These are phyloP conservation scores for Zaprionus gabonicus DNA, from an alignment of 1,140 invertebrate species.

Conservation along the genomic window DNA sequence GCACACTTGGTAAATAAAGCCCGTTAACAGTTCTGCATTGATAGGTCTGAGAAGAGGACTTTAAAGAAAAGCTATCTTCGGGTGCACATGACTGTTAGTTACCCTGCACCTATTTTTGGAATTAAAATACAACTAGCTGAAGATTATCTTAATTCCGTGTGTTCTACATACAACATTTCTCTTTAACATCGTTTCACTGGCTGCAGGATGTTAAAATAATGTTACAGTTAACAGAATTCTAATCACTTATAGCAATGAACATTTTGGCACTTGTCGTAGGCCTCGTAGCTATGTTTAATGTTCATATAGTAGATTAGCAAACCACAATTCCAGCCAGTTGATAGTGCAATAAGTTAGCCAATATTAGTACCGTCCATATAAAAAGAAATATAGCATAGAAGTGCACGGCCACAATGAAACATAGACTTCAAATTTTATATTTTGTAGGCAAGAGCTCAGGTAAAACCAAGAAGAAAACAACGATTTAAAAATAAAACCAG, in stretches of 20 bases:
- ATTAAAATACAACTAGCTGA: not conserved
- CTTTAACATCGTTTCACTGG: not conserved
- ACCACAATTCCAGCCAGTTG: slow-evolving; percentile 2
- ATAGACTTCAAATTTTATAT: slow-evolving; percentile 46
- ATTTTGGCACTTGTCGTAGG: not conserved
- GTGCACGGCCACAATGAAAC: slow-evolving; percentile 36
- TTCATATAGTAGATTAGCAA: not conserved
- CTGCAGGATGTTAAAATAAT: not conserved
- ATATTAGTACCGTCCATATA: slow-evolving; percentile 67
- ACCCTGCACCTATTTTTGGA: not conserved
- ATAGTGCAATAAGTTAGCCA: slow-evolving; percentile 43
- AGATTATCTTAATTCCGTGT: no score
- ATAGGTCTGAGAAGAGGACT: not conserved
- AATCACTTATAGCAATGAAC: not conserved
- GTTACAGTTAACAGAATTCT: not conserved
- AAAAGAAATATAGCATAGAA: slow-evolving; percentile 29
- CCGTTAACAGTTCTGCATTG: slow-evolving; percentile 12
- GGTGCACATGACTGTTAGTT: not conserved
- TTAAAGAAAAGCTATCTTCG: not conserved
- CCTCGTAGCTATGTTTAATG: not conserved
- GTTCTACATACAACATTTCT: no score
- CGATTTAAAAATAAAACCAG: slow-evolving; percentile 1
- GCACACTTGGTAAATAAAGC: slow-evolving; percentile 13
- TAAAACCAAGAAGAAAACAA: not conserved
- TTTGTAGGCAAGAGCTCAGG: slow-evolving; percentile 51